Percentiles rank a stretch among this genome's conserved stretches.
Evolutionary conservation across 2,113 vertebrate species (phyloP).

Genomic region (Pterocles gutturalis): DNA sequence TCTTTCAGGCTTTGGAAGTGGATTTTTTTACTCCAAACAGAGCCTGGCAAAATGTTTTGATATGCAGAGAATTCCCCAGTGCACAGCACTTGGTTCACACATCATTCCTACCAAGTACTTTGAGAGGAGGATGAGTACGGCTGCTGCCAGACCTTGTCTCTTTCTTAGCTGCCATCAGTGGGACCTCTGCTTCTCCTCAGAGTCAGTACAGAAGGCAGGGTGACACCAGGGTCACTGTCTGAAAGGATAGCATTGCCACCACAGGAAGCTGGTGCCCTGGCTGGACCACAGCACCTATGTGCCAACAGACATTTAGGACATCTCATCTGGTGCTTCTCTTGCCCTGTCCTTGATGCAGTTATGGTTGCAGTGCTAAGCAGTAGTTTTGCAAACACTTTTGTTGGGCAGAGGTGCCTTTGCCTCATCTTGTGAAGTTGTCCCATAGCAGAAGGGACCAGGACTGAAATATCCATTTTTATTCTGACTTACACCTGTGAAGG

Average conservation of each 20-base stretch:
- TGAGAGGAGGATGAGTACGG: fast-evolving
- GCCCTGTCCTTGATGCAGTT: neutral
- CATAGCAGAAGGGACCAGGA: neutral
- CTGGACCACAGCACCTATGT: neutral
- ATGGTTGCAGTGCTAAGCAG: neutral
- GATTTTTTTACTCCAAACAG: neutral
- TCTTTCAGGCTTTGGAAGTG: neutral
- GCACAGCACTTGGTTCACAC: neutral
- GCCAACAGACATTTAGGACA: neutral
- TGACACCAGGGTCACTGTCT: neutral
- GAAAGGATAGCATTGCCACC: neutral
- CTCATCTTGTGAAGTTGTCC: neutral
- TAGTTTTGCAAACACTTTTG: neutral
- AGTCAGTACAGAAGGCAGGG: neutral
- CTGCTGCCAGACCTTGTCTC: neutral
- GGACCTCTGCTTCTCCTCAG: neutral
- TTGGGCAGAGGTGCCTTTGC: neutral
- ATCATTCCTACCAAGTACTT: neutral
- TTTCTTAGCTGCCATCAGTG: neutral
- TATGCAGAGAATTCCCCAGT: neutral
- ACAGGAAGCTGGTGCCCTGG: neutral
- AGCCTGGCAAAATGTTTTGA: neutral
- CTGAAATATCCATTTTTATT: neutral
- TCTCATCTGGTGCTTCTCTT: neutral
- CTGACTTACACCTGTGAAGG: neutral